phyloP scores from a whole-genome alignment of 2,113 vertebrate species.

The Trogon surrucura region DNA sequence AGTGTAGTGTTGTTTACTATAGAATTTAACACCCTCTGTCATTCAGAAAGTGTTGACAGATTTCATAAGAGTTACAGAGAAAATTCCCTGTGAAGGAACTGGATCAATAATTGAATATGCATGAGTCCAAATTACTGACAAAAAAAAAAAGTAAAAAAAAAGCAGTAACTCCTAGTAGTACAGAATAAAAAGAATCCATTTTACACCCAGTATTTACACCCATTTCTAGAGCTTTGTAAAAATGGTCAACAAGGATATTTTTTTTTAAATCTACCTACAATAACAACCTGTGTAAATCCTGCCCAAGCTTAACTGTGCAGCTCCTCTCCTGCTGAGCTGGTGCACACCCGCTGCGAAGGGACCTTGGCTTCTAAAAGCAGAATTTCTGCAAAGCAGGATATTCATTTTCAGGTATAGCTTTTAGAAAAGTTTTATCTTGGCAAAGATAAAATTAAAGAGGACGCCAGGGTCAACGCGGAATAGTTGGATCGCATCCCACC shows the following conservation, averaged over 20 bases:
- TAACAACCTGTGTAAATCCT: not conserved
- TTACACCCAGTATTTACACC: not conserved
- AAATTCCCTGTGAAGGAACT: not conserved
- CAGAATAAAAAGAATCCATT: not conserved
- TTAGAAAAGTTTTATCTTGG: not conserved
- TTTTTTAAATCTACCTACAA: not conserved
- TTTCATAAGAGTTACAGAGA: not conserved
- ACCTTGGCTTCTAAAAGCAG: not conserved
- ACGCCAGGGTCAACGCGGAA: not conserved
- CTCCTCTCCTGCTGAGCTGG: not conserved
- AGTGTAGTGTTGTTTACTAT: not conserved
- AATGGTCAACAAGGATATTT: not conserved
- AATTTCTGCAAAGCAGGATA: not conserved
- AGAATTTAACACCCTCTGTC: not conserved
- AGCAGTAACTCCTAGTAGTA: not conserved
- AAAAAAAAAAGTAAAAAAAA: not conserved
- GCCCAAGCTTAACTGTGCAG: not conserved
- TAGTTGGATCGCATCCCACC: slow-evolving; percentile 13
- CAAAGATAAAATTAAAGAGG: slow-evolving; percentile 11
- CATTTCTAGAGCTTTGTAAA: not conserved
- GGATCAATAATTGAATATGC: not conserved
- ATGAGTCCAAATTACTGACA: not conserved
- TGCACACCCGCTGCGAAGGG: not conserved
- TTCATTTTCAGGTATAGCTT: not conserved
- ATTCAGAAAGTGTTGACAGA: not conserved